Base-by-base conservation (phyloP, 2,113 vertebrate species). In the Struthidea cinerea region DNA sequence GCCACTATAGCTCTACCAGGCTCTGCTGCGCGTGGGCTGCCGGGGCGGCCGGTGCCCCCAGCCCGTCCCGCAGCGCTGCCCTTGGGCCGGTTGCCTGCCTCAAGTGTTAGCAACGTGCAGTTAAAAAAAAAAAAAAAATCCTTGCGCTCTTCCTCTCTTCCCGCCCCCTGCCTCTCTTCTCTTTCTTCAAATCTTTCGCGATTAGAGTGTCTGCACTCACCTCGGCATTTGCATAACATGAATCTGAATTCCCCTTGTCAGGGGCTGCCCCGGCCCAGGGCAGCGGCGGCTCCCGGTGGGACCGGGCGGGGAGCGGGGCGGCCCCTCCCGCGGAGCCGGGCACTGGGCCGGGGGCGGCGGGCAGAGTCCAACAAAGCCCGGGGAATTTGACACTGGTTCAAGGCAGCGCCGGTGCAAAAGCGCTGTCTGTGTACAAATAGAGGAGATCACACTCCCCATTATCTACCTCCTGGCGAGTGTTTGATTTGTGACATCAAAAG, bases 361-460 rank as follows among this genome's bases (percentile, higher is more conserved):
- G 42, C 80, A 65, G 41, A 2, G 71, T 33, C 93, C 88, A 1
- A 0, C 81, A 59, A 37, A 65, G 65, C 91, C 64, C 64, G 46
- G 8, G 30, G 73, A 92, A 41, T 65, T 57, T 69, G 73, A 83
- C 71, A 22, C 32, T 4, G 73, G 86, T 78, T 77, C 91, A 26
- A 86, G 93, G 69, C 85, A 91, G 70, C 46, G 70, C 55, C 61
- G 47, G 52, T 78, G 92, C 80, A 52, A 91, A 86, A 84, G 70
- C 69, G 57, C 91, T 94, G 85, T 59, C 91, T 92, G 3, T 70
- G 94, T 90, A 93, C 95, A 92, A 96, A 97, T 35, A 90, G 85
- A 93, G 83, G 94, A 96, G 95, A 97, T 97, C 96, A 96, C 94
- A 95, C 94, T 96, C 95, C 89, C 94, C 80, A 96, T 97, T 97